Evolutionary conservation across 2,113 vertebrate genomes (phyloP).

Genomic region (Orientallactaga bullata): DNA sequence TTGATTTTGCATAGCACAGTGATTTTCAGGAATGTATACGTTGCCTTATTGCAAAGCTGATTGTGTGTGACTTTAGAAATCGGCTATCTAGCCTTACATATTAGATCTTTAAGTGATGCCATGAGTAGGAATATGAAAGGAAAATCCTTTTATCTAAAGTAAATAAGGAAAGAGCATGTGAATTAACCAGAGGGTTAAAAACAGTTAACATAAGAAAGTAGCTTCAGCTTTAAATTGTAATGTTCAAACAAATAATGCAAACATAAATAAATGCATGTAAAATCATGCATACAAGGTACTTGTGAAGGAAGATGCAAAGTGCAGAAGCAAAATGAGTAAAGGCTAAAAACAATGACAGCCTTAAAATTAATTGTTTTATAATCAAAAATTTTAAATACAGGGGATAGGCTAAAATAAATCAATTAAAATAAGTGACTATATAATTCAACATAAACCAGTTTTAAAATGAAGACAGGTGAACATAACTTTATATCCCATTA

Average conservation of each 20-base stretch:
- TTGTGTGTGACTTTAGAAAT: not conserved
- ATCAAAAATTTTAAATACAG: slow-evolving; percentile 23
- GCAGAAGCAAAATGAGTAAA: not conserved
- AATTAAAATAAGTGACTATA: not conserved
- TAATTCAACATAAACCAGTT: not conserved
- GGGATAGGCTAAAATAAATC: not conserved
- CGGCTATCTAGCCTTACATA: not conserved
- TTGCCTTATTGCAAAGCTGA: not conserved
- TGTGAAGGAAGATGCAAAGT: not conserved
- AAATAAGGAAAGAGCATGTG: no score
- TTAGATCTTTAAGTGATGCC: not conserved
- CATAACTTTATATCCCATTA: no score
- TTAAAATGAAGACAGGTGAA: not conserved
- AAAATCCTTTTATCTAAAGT: no score
- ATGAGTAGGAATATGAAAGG: not conserved
- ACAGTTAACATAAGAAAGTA: no score
- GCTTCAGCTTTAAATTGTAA: no score
- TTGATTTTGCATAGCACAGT: no score
- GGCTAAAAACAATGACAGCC: not conserved
- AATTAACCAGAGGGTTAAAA: no score
- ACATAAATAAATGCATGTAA: not conserved
- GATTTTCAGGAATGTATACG: no score
- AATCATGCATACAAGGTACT: not conserved
- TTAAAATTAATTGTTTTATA: no score
- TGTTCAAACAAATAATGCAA: not conserved